These are phyloP conservation scores for Leptonema lineaticorne DNA, from an alignment of 1,140 invertebrate genomes.

Conservation along the genomic window DNA sequence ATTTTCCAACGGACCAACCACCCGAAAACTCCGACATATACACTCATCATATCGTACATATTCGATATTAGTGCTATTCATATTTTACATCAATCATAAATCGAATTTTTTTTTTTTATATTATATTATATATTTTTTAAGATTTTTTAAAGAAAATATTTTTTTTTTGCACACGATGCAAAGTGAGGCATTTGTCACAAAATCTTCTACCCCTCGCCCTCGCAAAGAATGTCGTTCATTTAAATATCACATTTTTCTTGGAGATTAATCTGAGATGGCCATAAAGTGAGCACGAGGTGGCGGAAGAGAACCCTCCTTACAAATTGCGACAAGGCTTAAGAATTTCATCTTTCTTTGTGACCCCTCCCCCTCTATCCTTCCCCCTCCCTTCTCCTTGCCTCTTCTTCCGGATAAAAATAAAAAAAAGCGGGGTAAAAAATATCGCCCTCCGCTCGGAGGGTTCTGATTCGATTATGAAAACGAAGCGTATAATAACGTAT, in stretches of 20 bases:
- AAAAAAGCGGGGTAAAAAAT: slow-evolving; percentile 3
- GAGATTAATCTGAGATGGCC: slow-evolving; percentile 59
- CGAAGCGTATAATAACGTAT: slow-evolving; percentile 2
- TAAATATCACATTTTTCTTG: slow-evolving; percentile 60
- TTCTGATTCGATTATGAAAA: slow-evolving; percentile 21
- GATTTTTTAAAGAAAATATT: too few species aligned
- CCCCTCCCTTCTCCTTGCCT: too few species aligned
- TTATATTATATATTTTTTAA: too few species aligned
- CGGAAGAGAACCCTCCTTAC: slow-evolving; percentile 46
- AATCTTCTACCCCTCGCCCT: neutral
- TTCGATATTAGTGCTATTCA: too few species aligned
- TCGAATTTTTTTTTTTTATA: too few species aligned
- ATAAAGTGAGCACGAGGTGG: slow-evolving; percentile 56
- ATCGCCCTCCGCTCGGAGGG: neutral
- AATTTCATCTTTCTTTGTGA: slow-evolving; percentile 59
- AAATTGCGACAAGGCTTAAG: slow-evolving; percentile 56
- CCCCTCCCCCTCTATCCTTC: slow-evolving; percentile 41
- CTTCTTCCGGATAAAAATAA: too few species aligned
- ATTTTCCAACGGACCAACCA: too few species aligned
- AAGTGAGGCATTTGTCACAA: neutral
- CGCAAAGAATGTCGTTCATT: slow-evolving; percentile 56
- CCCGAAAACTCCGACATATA: too few species aligned
- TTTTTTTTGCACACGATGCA: too few species aligned
- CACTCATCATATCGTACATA: too few species aligned
- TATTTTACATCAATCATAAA: too few species aligned